Percentiles rank a stretch among this genome's conserved stretches.
These are phyloP conservation scores for Corythucha ciliata DNA, from an alignment of 2,888 invertebrate species.

Conservation along the genomic window DNA sequence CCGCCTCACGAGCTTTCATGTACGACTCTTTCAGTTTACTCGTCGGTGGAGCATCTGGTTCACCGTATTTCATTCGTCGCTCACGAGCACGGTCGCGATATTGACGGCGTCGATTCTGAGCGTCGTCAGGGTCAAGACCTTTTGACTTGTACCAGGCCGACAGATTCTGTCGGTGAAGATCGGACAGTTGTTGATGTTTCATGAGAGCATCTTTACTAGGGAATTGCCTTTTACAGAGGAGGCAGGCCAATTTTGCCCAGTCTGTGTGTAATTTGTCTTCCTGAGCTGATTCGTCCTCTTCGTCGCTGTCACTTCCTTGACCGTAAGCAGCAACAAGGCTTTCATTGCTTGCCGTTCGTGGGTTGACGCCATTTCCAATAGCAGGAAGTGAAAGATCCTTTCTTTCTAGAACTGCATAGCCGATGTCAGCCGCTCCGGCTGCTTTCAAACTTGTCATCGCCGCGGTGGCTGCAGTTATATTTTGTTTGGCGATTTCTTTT, in stretches of 20 bases:
- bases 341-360: slow-evolving; percentile 26
- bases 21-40: slow-evolving; percentile 65
- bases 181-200: slow-evolving; percentile 87
- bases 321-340: slow-evolving; percentile 65
- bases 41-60: slow-evolving; percentile 67
- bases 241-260: slow-evolving; percentile 80
- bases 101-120: slow-evolving; percentile 43
- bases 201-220: slow-evolving; percentile 76
- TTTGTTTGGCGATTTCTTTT: slow-evolving; percentile 56
- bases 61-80: slow-evolving; percentile 83
- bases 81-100: slow-evolving; percentile 97
- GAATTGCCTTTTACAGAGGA: slow-evolving; percentile 91
- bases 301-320: slow-evolving; percentile 57
- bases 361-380: slow-evolving; percentile 10
- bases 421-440: slow-evolving; percentile 62
- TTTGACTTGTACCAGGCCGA: slow-evolving; percentile 46
- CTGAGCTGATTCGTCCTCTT: slow-evolving; percentile 51
- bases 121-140: slow-evolving; percentile 43
- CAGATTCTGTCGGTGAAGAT: slow-evolving; percentile 86
- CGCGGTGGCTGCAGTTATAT: slow-evolving; percentile 38
- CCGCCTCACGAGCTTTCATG: slow-evolving; percentile 48
- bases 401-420: slow-evolving; percentile 83
- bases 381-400: slow-evolving; percentile 44
- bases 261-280: slow-evolving; percentile 54
- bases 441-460: slow-evolving; percentile 46